These are phyloP conservation scores for Rapana venosa DNA, from an alignment of 2,888 invertebrate species.

Conservation along the genomic window DNA sequence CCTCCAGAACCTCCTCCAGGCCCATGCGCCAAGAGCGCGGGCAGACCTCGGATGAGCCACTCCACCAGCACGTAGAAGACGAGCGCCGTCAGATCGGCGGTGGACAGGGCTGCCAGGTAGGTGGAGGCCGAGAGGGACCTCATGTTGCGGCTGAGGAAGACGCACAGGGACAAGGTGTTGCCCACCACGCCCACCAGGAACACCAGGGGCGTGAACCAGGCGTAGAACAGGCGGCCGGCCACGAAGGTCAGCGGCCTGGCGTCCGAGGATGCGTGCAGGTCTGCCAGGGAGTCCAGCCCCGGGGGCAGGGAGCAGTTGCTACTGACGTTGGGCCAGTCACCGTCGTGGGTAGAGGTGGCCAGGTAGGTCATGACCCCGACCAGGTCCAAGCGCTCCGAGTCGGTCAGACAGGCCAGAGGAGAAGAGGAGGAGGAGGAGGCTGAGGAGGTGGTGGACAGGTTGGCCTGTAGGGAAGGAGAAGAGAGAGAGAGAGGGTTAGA, in stretches of 20 bases:
- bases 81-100: constrained; percentile 86
- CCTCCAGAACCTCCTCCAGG: constrained; percentile 52
- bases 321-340: constrained; percentile 40
- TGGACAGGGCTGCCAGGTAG: constrained; percentile 88
- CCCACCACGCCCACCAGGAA: constrained; percentile 87
- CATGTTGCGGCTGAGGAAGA: constrained; percentile 87
- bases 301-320: constrained; percentile 45
- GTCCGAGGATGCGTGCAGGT: constrained; percentile 12
- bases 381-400: constrained; percentile 41
- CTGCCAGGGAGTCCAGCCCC: constrained; percentile 40
- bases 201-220: constrained; percentile 86
- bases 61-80: constrained; percentile 80
- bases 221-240: constrained; percentile 75
- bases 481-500: background rate
- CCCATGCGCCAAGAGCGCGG: constrained; percentile 45
- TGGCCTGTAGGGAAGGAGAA: background rate
- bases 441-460: background rate
- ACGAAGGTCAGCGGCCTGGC: constrained; percentile 43
- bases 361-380: constrained; percentile 42
- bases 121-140: constrained; percentile 85
- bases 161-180: constrained; percentile 86
- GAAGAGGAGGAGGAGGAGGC: background rate
- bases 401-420: constrained; percentile 29
- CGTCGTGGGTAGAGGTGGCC: constrained; percentile 24
- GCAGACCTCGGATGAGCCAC: constrained; percentile 71